Percentiles rank a stretch among this genome's conserved stretches.
Evolutionary conservation across 2,888 invertebrate species (phyloP).

Genomic region (Idaea dimidiata): DNA sequence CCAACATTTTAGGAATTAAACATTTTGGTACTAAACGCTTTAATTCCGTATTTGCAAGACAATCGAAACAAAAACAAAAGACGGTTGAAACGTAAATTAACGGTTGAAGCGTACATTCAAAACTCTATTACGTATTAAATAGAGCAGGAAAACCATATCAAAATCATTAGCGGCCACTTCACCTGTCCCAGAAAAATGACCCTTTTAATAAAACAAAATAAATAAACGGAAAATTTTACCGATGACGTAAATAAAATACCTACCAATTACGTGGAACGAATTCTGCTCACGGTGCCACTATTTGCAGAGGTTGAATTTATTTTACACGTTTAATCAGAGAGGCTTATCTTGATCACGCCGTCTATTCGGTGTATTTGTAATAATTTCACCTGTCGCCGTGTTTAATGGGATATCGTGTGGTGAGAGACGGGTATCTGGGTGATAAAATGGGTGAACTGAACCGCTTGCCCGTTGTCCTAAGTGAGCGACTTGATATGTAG

Average conservation of each 20-base stretch:
- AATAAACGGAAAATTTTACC: slow-evolving; percentile 26
- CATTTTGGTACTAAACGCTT: too few relatives aligned
- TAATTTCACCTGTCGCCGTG: slow-evolving; percentile 42
- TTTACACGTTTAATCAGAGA: slow-evolving; percentile 40
- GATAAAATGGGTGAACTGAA: slow-evolving; percentile 42
- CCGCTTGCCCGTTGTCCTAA: slow-evolving; percentile 1
- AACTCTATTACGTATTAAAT: not conserved
- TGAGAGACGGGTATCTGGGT: slow-evolving; percentile 38
- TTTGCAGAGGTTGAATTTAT: slow-evolving; percentile 37
- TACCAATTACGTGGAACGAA: slow-evolving; percentile 29
- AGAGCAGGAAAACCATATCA: not conserved
- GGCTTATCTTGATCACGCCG: slow-evolving; percentile 38
- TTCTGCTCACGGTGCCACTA: slow-evolving; percentile 25
- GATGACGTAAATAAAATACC: slow-evolving; percentile 31
- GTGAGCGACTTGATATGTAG: too few relatives aligned
- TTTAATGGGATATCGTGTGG: slow-evolving; percentile 34
- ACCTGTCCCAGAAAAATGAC: slow-evolving; percentile 9
- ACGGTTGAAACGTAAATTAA: slow-evolving; percentile 24
- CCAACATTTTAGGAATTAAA: too few relatives aligned
- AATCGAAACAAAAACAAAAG: slow-evolving; percentile 19
- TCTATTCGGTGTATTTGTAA: slow-evolving; percentile 41
- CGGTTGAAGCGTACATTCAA: slow-evolving; percentile 2
- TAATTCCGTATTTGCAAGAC: too few relatives aligned
- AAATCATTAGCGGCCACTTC: not conserved
- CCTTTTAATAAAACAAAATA: slow-evolving; percentile 29